phyloP scores from a whole-genome alignment of 2,797 vertebrate species.

The Bryconaethiops microstoma region DNA sequence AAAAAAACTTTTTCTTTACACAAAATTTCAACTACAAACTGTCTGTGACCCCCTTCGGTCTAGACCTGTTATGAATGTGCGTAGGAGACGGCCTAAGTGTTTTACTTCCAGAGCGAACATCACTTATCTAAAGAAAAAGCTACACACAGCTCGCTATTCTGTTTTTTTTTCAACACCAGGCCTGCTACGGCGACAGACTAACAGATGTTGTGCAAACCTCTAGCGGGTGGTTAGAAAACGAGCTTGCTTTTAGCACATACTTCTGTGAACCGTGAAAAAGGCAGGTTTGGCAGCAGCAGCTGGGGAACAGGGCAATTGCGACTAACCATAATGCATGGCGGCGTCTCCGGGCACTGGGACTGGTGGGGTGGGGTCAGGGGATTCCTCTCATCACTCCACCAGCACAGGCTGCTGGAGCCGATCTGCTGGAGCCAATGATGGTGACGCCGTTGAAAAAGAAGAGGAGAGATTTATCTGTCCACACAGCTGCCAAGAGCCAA shows the following conservation, averaged over 20 bases:
- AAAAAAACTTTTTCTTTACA: conserved; percentile 5
- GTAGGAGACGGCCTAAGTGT: conserved; percentile 31
- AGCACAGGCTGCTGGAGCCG: conserved; percentile 50
- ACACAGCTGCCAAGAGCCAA: conserved; percentile 64
- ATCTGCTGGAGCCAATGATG: conserved; percentile 71
- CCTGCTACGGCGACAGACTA: conserved; percentile 4
- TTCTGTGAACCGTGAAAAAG: conserved; percentile 62
- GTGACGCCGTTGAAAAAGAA: conserved; percentile 68
- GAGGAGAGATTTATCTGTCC: conserved; percentile 72
- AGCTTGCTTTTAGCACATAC: conserved; percentile 57
- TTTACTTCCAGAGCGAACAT: conserved; percentile 13
- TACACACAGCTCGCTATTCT: conserved; percentile 28
- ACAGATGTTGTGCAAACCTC: conserved; percentile 37
- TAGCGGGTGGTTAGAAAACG: conserved; percentile 46
- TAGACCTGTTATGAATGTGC: conserved; percentile 32
- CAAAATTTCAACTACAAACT: conserved; percentile 22
- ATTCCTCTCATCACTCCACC: conserved; percentile 61
- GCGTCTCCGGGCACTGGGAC: conserved; percentile 61
- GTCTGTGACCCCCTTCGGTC: conserved; percentile 22
- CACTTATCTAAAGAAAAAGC: conserved; percentile 24
- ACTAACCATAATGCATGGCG: conserved; percentile 59
- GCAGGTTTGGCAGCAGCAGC: conserved; percentile 56
- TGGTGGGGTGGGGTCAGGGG: conserved; percentile 31
- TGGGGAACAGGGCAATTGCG: conserved; percentile 64
- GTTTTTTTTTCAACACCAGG: conserved; percentile 27